Percentiles rank a stretch among this genome's conserved stretches.
Evolutionary conservation across 2,113 vertebrate species (phyloP).

Genomic region (Benitochromis conjunctus): DNA sequence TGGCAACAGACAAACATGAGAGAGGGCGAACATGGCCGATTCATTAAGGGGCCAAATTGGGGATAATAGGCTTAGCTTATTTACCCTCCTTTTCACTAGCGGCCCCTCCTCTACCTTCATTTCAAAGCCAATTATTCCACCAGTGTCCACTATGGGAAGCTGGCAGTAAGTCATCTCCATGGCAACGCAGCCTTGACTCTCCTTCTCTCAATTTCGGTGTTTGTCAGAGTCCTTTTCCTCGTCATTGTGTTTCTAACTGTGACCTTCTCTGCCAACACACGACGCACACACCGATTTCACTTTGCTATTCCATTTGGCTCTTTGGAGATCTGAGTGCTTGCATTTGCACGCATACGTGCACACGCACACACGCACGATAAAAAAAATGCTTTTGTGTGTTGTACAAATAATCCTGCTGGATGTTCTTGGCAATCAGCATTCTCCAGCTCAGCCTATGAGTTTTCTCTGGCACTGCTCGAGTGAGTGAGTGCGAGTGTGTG

Average conservation of each 20-base stretch:
- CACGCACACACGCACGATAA: not conserved
- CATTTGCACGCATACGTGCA: not conserved
- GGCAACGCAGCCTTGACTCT: constrained; percentile 36
- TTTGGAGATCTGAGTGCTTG: not conserved
- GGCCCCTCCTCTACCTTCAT: not conserved
- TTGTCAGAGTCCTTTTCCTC: constrained; percentile 39
- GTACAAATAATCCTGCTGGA: constrained; percentile 41
- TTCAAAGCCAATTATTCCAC: constrained; percentile 58
- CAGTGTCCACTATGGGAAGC: constrained; percentile 33
- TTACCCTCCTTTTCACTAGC: constrained; percentile 39
- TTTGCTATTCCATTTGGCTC: not conserved
- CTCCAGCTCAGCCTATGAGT: constrained; percentile 29
- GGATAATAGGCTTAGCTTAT: constrained; percentile 54
- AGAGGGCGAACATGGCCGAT: constrained; percentile 3
- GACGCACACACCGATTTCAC: not conserved
- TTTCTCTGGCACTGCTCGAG: constrained; percentile 23
- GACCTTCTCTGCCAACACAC: constrained; percentile 30
- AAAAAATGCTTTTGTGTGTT: constrained; percentile 25
- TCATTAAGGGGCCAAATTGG: constrained; percentile 23
- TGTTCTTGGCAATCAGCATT: constrained; percentile 34
- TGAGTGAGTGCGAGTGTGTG: not conserved
- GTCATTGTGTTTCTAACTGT: constrained; percentile 37
- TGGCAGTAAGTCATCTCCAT: constrained; percentile 60
- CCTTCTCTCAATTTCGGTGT: constrained; percentile 20
- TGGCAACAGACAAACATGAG: constrained; percentile 30